phyloP scores from a whole-genome alignment of 2,888 invertebrate genomes.

The Xylocampa areola region DNA sequence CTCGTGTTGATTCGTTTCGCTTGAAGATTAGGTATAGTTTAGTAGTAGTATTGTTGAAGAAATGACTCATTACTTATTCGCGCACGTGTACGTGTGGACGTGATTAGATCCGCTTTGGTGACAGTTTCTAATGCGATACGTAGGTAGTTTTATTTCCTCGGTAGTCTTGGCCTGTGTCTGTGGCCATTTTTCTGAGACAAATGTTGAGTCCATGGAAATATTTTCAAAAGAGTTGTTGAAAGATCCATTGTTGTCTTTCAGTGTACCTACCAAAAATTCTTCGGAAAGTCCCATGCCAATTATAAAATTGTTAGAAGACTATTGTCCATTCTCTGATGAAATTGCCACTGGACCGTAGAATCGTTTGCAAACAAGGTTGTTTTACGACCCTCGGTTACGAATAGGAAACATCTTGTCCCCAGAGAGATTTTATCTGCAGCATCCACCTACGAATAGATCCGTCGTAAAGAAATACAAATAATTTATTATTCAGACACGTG shows the following conservation, averaged over 20 bases:
- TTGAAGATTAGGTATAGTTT: slow-evolving; percentile 11
- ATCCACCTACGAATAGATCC: background rate
- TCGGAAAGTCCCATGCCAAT: slow-evolving; percentile 1
- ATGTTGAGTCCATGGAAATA: too few species aligned
- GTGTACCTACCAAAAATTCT: too few species aligned
- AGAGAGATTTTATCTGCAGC: background rate
- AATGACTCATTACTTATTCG: slow-evolving; percentile 36
- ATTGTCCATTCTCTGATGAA: too few species aligned
- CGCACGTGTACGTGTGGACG: slow-evolving; percentile 40
- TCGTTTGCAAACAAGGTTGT: background rate
- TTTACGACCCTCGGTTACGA: background rate
- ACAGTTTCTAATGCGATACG: slow-evolving; percentile 5
- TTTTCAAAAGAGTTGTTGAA: too few species aligned
- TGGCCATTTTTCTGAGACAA: too few species aligned
- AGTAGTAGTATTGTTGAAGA: slow-evolving; percentile 13
- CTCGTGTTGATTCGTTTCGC: slow-evolving; percentile 33
- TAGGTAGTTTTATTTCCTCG: background rate
- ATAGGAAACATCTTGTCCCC: background rate
- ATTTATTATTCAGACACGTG: slow-evolving; percentile 29
- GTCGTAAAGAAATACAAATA: slow-evolving; percentile 7
- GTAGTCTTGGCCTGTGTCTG: background rate
- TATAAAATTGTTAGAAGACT: background rate
- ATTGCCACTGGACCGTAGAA: too few species aligned
- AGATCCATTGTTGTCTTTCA: too few species aligned
- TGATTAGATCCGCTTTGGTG: slow-evolving; percentile 22